Conservation (phyloP, 2,888 invertebrate species). For the Nezara viridula region DNA sequence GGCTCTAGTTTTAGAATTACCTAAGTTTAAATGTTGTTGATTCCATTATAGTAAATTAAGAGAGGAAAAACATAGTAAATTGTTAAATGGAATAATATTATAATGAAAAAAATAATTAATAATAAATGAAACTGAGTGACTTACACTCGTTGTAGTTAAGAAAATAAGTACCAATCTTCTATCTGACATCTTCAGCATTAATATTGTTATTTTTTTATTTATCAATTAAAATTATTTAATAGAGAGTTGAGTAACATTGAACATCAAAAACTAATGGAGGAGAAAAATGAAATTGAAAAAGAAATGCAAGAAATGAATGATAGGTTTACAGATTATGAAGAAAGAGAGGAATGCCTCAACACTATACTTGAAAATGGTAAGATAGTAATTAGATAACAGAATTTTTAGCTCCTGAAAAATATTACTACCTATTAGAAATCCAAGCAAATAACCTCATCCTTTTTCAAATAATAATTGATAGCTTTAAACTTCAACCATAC, state of each 20-base stretch:
- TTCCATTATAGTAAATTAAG: not conserved
- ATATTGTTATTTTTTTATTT: not conserved
- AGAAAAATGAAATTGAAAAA: not conserved
- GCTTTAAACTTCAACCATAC: no score
- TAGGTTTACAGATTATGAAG: conserved; percentile 26
- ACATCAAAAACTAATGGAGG: not conserved
- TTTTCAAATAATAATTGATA: no score
- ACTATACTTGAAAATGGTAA: conserved; percentile 33
- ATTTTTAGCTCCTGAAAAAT: no score
- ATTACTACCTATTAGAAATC: no score
- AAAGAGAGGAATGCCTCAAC: conserved; percentile 11
- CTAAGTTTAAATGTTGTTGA: not conserved
- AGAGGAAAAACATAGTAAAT: not conserved
- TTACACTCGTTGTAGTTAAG: not conserved
- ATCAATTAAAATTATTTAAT: not conserved
- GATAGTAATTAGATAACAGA: no score
- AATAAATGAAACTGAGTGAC: not conserved
- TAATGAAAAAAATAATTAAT: not conserved
- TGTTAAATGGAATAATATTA: not conserved
- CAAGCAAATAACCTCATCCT: no score
- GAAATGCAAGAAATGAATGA: not conserved
- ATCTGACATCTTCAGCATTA: not conserved
- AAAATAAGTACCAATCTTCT: not conserved
- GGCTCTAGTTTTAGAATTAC: no score
- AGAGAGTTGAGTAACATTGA: not conserved